Evolutionary conservation across 92 coral and sea anemone species (phyloP).

Genomic region (Paragorgia papillata): DNA sequence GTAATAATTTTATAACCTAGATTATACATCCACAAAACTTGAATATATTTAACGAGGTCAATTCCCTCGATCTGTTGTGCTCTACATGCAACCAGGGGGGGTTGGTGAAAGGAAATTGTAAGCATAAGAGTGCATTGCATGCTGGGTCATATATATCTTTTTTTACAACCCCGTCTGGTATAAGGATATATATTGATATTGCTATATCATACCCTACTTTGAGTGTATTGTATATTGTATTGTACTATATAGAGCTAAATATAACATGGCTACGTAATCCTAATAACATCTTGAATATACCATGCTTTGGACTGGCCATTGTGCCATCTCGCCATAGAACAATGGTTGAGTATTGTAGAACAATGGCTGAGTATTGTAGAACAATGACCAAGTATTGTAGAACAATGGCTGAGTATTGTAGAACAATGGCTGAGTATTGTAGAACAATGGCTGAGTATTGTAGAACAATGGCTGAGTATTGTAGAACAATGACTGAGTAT

Average conservation of each 20-base stretch:
- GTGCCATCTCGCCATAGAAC: too few species aligned
- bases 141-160: slow-evolving; percentile 15
- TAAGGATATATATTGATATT: neutral
- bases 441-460: too few species aligned
- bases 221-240: neutral
- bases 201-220: neutral
- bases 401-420: too few species aligned
- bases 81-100: slow-evolving; percentile 33
- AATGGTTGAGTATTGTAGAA: too few species aligned
- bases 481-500: too few species aligned
- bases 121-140: slow-evolving; percentile 40
- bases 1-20: slow-evolving; percentile 44
- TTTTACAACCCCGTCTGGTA: slow-evolving; percentile 41
- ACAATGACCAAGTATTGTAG: too few species aligned
- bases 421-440: too few species aligned
- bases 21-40: slow-evolving; percentile 7
- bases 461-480: too few species aligned
- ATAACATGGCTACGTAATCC: neutral
- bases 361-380: too few species aligned
- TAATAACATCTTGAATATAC: too few species aligned
- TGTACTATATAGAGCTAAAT: neutral
- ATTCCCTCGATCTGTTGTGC: slow-evolving; percentile 31
- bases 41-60: slow-evolving; percentile 29
- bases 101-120: slow-evolving; percentile 40
- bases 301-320: too few species aligned